These are phyloP conservation scores for Anarhynchus alexandrinus DNA, from an alignment of 2,113 vertebrate genomes.

Conservation along the genomic window DNA sequence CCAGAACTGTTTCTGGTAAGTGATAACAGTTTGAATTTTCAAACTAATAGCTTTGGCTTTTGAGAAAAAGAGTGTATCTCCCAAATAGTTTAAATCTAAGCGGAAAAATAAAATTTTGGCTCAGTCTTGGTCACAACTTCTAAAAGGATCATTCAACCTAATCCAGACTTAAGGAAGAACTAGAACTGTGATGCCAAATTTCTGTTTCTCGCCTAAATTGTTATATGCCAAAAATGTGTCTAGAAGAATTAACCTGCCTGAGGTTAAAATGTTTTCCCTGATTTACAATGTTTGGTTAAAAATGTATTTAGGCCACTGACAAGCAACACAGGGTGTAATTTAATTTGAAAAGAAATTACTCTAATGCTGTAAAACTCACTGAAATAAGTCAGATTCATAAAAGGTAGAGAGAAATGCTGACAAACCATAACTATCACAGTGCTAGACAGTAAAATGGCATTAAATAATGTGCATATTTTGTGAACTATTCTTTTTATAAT, in stretches of 20 bases:
- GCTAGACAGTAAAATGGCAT: neutral
- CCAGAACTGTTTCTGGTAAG: neutral
- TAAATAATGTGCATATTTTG: conserved; percentile 38
- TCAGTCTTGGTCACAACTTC: neutral
- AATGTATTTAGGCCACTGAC: conserved; percentile 18
- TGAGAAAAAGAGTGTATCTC: neutral
- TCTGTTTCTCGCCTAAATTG: neutral
- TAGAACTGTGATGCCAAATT: neutral
- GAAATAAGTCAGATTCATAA: neutral
- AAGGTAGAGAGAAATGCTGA: conserved; percentile 22
- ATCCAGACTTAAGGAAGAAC: neutral
- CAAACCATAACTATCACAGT: neutral
- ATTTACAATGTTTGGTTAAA: conserved; percentile 40
- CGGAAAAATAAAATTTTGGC: neutral
- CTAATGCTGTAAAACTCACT: neutral
- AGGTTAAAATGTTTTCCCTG: conserved; percentile 9
- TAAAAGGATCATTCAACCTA: neutral
- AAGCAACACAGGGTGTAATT: conserved; percentile 25
- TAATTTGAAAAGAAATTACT: conserved; percentile 11
- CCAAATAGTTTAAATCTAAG: neutral
- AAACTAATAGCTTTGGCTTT: neutral
- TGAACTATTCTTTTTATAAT: conserved; percentile 13
- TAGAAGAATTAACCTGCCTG: neutral
- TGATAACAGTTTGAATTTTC: neutral
- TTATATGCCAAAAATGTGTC: neutral